These are phyloP conservation scores for Taphrorychus bicolor DNA, from an alignment of 2,888 invertebrate genomes.

Conservation along the genomic window DNA sequence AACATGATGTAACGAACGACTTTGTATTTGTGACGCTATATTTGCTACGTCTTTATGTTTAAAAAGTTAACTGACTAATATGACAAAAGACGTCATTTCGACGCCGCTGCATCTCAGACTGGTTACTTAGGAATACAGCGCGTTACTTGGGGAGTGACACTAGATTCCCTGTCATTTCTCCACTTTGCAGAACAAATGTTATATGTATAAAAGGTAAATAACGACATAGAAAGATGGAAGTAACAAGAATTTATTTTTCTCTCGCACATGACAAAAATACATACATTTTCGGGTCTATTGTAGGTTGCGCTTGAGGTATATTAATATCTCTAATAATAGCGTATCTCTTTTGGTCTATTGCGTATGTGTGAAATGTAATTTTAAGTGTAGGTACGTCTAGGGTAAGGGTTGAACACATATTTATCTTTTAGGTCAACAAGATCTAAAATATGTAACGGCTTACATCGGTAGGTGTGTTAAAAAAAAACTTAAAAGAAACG, in stretches of 20 bases:
- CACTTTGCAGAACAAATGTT: not conserved
- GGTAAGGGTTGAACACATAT: not conserved
- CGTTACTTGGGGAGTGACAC: no score
- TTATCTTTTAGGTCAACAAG: not conserved
- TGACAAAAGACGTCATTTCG: no score
- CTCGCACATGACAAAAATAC: slow-evolving; percentile 55
- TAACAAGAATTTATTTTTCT: slow-evolving; percentile 56
- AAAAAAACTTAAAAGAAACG: no score
- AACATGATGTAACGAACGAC: no score
- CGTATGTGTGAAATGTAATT: not conserved
- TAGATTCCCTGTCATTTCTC: no score
- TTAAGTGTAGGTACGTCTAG: not conserved
- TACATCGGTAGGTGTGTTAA: not conserved
- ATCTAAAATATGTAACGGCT: not conserved
- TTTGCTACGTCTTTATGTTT: no score
- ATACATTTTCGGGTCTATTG: slow-evolving; percentile 53
- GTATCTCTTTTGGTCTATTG: slow-evolving; percentile 3
- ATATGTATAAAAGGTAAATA: not conserved
- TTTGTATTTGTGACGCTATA: no score
- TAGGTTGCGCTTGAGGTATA: slow-evolving; percentile 54
- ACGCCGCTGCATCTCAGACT: no score
- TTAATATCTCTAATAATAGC: slow-evolving; percentile 33
- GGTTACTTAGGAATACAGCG: no score
- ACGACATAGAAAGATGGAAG: slow-evolving; percentile 44
- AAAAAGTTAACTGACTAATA: no score